Evolutionary conservation across 2,888 invertebrate species (phyloP), one percentile per base, ranked within the genome.

Genomic region (Hydriomena furcata): DNA sequence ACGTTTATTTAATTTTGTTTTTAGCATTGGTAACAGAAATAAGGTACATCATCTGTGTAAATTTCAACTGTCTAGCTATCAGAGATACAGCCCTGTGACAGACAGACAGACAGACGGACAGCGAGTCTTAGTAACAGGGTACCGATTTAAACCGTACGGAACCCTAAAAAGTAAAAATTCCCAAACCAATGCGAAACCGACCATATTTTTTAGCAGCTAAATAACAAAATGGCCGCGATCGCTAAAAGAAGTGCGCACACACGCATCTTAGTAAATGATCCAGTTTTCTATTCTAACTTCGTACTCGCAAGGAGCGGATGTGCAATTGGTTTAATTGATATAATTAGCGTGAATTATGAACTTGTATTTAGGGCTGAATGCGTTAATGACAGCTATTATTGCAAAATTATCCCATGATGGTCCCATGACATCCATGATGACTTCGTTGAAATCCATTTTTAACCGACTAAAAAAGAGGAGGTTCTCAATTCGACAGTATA

Each of bases 221-320:
- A 38, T 47, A 13, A 2, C 42, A 46, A 38, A 48, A 36, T 38
- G 24, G 24, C 8, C 32, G 2, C 1, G 1, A 28, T 36, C 0
- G 13, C 0, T 27, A 8, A n/a, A 13, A 12, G 21, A 10, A 30
- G 43, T 56, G 61, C 58, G 58, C 52, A 58, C 52, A 58, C 51
- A 52, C 56, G 58, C 61, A 58, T 58, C 58, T 56, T n/a, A n/a
- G n/a, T n/a, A 48, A 31, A 44, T 48, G 34, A 28, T 53, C 53
- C 37, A 57, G 55, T 56, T 62, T 58, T 53, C 55, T 58, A 52
- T 41, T 54, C 27, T 52, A 52, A 58, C 56, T 49, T 53, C 31
- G 40, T 45, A 25, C 20, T 24, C 8, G 25, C 25, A 50, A 48
- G 36, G 43, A 43, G 44, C 61, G 61, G 58, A 61, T 48, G 53